A percentile compares a stretch with the other conserved stretches of the same genome.
Conservation (phyloP, 2,797 vertebrate genomes). For the Parauchenoglanis punctatus region DNA sequence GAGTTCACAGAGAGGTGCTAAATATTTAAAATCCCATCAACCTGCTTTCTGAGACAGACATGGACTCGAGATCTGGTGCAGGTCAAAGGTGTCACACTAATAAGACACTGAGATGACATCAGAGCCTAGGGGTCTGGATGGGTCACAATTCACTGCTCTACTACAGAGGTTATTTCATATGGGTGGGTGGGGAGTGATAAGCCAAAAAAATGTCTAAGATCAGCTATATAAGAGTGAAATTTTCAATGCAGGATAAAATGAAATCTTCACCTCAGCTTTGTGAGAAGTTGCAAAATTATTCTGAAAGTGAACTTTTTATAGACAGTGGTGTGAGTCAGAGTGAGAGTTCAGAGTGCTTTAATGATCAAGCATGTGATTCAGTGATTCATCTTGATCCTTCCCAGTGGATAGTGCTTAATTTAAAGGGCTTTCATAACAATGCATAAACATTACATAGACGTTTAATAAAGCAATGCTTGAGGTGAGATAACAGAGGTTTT, state of each 20-base stretch:
- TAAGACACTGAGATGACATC: constrained; percentile 31
- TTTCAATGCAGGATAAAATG: constrained; percentile 29
- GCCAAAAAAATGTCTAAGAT: constrained; percentile 35
- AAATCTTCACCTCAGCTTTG: constrained; percentile 16
- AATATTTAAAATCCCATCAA: constrained; percentile 77
- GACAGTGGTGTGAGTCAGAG: background rate
- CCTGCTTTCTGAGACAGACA: constrained; percentile 60
- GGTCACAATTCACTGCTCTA: constrained; percentile 22
- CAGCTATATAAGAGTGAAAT: constrained; percentile 25
- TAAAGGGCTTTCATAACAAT: background rate
- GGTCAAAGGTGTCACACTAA: constrained; percentile 62
- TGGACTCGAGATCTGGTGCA: constrained; percentile 6
- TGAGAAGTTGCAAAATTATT: constrained; percentile 5
- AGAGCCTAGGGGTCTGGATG: constrained; percentile 20
- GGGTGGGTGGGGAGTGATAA: no score
- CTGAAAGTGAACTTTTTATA: background rate
- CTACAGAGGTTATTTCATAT: constrained; percentile 25
- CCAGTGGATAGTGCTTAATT: background rate
- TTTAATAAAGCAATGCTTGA: background rate
- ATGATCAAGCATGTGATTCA: background rate
- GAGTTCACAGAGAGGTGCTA: constrained; percentile 47
- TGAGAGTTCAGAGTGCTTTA: background rate
- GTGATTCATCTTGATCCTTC: background rate
- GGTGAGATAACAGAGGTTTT: background rate
- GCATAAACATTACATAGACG: background rate